Conservation (phyloP, 2,888 invertebrate species). For the Invenusta paracnida region DNA sequence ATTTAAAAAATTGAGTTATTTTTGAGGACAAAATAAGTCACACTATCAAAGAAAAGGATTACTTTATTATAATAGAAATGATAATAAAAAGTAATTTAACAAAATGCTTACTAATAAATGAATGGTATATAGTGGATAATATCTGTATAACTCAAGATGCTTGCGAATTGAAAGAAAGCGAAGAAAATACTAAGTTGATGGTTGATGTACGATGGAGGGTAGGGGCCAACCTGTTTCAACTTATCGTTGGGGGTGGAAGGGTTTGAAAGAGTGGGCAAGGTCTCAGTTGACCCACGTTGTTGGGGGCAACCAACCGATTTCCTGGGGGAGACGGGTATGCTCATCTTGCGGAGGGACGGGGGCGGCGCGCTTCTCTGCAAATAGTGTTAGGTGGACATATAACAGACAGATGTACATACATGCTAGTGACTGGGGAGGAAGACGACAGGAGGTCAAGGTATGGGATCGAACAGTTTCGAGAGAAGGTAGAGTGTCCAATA, state of each 20-base stretch:
- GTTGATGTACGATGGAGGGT: not conserved
- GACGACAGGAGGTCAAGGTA: not conserved
- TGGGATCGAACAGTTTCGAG: not conserved
- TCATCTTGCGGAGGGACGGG: not conserved
- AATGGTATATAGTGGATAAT: too few species aligned
- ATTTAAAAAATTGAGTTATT: too few species aligned
- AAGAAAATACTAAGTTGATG: not conserved
- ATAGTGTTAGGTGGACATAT: too few species aligned
- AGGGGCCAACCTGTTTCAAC: not conserved
- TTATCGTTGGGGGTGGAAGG: slow-evolving; percentile 6
- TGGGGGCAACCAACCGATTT: not conserved
- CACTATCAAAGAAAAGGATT: too few species aligned
- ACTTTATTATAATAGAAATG: not conserved
- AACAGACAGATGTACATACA: too few species aligned
- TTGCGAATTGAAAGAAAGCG: too few species aligned
- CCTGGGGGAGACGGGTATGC: not conserved
- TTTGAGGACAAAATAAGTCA: too few species aligned
- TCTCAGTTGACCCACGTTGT: not conserved
- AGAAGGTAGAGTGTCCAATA: too few species aligned
- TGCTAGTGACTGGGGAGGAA: not conserved
- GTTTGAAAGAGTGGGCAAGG: not conserved
- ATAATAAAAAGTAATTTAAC: not conserved
- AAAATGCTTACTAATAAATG: not conserved
- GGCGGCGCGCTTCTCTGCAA: slow-evolving; percentile 1
- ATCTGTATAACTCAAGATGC: too few species aligned